Percentiles rank a stretch among this genome's conserved stretches.
phyloP scores from a whole-genome alignment of 1,140 invertebrate genomes.

The Drosophila saltans region DNA sequence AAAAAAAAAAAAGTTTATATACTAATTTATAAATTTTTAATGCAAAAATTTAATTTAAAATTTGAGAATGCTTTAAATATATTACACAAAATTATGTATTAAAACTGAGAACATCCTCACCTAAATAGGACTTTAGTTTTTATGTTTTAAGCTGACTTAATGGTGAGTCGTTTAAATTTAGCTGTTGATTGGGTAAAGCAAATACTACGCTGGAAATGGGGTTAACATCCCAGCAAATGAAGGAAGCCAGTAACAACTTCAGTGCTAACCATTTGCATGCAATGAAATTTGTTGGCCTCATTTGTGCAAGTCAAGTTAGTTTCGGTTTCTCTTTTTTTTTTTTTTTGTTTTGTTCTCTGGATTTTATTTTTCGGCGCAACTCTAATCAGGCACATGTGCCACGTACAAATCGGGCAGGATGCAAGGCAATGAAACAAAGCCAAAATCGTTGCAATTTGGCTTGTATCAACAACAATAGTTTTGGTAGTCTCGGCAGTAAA shows the following conservation, averaged over 20 bases:
- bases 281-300: constrained; percentile 19
- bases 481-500: constrained; percentile 46
- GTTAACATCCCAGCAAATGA: neutral
- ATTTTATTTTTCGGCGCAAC: constrained; percentile 2
- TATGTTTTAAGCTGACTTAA: too few relatives aligned
- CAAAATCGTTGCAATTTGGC: constrained; percentile 69
- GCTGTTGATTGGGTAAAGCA: constrained; percentile 51
- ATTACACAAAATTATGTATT: too few relatives aligned
- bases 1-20: too few relatives aligned
- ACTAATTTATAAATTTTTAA: too few relatives aligned
- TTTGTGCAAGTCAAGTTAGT: constrained; percentile 18
- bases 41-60: too few relatives aligned
- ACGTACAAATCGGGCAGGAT: constrained; percentile 37
- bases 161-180: neutral
- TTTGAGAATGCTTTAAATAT: too few relatives aligned
- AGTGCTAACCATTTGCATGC: constrained; percentile 54
- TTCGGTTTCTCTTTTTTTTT: constrained; percentile 16
- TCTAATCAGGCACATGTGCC: constrained; percentile 29
- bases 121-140: too few relatives aligned
- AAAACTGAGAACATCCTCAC: too few relatives aligned
- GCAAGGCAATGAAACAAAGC: constrained; percentile 50
- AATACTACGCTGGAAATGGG: neutral
- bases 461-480: constrained; percentile 56
- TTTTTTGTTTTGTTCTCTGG: neutral
- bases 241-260: constrained; percentile 35